Conservation (phyloP, 2,797 vertebrate species). For the Helarctos malayanus region DNA sequence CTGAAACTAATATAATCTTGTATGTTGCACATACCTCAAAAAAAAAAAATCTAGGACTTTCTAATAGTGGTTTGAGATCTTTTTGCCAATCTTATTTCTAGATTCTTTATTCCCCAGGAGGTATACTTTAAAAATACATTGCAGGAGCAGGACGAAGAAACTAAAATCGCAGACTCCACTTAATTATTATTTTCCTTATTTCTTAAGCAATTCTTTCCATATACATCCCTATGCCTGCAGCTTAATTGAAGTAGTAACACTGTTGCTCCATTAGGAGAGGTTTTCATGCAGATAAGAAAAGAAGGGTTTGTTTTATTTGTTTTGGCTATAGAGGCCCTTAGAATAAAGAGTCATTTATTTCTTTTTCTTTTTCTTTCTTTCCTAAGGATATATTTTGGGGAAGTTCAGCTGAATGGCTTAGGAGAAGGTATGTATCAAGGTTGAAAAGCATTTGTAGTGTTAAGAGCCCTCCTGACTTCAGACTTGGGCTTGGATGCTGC, state of each 20-base stretch:
- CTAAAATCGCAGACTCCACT: not conserved
- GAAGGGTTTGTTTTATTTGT: not conserved
- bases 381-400: conserved; percentile 98
- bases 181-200: conserved; percentile 27
- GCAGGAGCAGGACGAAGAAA: not conserved
- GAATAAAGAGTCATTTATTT: conserved; percentile 13
- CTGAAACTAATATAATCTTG: not conserved
- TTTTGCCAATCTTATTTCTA: not conserved
- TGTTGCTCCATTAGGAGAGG: not conserved
- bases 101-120: not conserved
- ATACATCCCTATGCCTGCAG: not conserved
- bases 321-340: not conserved
- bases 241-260: not conserved
- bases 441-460: conserved; percentile 41
- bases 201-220: not conserved
- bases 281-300: not conserved
- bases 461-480: not conserved
- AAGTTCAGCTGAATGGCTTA: conserved; percentile 97
- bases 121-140: not conserved
- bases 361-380: conserved; percentile 71
- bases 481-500: not conserved
- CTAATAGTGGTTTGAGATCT: not conserved
- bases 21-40: not conserved
- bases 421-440: conserved; percentile 94
- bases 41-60: not conserved